A percentile compares a stretch with the other conserved stretches of the same genome.
Evolutionary conservation across 2,888 invertebrate species (phyloP).

Genomic region (Xestia xanthographa): DNA sequence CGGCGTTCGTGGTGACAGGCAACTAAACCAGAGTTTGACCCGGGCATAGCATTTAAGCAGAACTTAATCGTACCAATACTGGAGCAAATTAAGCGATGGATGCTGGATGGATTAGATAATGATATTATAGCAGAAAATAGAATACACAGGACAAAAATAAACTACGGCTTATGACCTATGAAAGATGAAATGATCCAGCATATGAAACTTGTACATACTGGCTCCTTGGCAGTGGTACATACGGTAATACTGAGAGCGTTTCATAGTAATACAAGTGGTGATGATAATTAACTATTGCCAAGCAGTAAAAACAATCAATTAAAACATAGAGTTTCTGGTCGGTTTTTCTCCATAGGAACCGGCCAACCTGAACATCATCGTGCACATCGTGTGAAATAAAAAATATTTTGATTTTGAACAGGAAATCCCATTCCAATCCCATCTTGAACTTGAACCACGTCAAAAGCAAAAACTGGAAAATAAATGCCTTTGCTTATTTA

Average conservation of each 20-base stretch:
- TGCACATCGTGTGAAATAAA: neutral
- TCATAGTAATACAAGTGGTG: neutral
- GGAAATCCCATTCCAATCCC: neutral
- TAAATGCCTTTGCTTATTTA: neutral
- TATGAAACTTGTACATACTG: neutral
- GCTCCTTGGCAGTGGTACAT: neutral
- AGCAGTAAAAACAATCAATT: neutral
- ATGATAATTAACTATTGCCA: neutral
- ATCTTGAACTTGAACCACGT: neutral
- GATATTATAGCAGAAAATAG: neutral
- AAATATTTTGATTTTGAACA: neutral
- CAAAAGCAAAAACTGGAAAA: neutral
- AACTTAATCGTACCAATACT: slow-evolving; percentile 24
- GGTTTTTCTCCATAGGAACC: too few relatives aligned
- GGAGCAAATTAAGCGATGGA: slow-evolving; percentile 14
- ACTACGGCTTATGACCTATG: neutral
- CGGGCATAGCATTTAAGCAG: slow-evolving; percentile 27
- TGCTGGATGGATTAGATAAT: slow-evolving; percentile 18
- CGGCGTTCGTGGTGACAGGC: slow-evolving; percentile 37
- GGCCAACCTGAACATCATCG: neutral
- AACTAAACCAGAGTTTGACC: slow-evolving; percentile 30
- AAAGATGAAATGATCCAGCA: neutral
- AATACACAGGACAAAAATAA: neutral
- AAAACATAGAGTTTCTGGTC: neutral
- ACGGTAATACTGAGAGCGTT: neutral